Evolutionary conservation across 2,113 vertebrate species (phyloP), one percentile per base, ranked within the genome.

Genomic region (Takifugu bimaculatus): DNA sequence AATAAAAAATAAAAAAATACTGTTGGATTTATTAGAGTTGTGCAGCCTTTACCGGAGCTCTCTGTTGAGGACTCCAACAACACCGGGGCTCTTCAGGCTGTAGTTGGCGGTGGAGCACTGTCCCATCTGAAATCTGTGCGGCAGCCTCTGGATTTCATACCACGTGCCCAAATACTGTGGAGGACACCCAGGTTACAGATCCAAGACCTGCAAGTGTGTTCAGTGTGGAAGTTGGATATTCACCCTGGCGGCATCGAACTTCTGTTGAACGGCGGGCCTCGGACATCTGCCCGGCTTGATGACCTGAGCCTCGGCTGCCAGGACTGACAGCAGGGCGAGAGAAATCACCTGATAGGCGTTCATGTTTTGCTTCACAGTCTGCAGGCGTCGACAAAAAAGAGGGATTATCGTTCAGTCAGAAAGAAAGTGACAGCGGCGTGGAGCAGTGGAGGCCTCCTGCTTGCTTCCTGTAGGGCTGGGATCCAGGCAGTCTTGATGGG

Each of bases 61-160:
- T 3, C 88, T 87, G 85, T 93, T 94, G 75, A 93, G 65, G 71
- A 94, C 91, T 60, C 88, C 90, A 50, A 94, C 79, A 6, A 92
- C 92, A 64, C 90, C 92, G 0, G 91, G 91, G 56, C 90, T 91
- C 69, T 83, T 84, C 82, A 92, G 53, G 0, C 88, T 88, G 77
- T 94, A 95, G 75, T 90, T 92, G 75, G 91, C 92, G 68, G 92
- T 92, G 84, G 85, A 55, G 68, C 94, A 94, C 42, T 85, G 85
- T 63, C 93, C 93, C 53, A 86, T 90, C 86, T 95, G 92, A 14
- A 93, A 94, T 29, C 27, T 58, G 6, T 79, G 64, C 0, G 93
- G 91, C 68, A 94, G 84, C 70, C 80, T 94, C 88, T 92, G 88
- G 69, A 95, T 92, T 67, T 93, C 92, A 0, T 92, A 92, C 94